These are phyloP conservation scores for Cyanocitta stelleri DNA, from an alignment of 2,113 vertebrate genomes.

Conservation along the genomic window DNA sequence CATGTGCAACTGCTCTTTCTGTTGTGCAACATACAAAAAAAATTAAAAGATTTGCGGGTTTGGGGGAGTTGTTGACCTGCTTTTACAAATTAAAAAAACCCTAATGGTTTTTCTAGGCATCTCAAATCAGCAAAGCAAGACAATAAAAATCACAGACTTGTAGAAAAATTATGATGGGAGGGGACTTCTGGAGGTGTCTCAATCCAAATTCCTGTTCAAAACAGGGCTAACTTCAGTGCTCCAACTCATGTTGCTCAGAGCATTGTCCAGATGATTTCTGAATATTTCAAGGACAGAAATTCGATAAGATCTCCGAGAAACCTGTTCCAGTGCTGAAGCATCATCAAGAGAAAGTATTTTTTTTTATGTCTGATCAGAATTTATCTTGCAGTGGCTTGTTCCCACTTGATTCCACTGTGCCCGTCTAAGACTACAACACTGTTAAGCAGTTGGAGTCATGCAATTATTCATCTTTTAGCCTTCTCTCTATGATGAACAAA, in stretches of 20 bases:
- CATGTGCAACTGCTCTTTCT: conserved; percentile 9
- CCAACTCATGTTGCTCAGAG: neutral
- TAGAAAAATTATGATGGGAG: neutral
- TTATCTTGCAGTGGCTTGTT: neutral
- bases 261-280: neutral
- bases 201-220: neutral
- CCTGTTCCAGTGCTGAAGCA: neutral
- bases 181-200: neutral
- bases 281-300: neutral
- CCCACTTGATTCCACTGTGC: neutral
- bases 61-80: neutral
- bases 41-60: neutral
- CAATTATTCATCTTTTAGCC: neutral
- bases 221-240: neutral
- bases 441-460: neutral
- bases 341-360: neutral
- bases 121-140: neutral
- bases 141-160: neutral
- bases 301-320: neutral
- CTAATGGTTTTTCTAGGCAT: neutral
- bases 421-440: neutral
- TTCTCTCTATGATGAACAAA: neutral
- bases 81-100: neutral
- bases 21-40: neutral
- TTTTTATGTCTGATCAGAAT: neutral